Base-by-base conservation (phyloP, 2,888 invertebrate genomes). In the Chymomyza fuscimana region DNA sequence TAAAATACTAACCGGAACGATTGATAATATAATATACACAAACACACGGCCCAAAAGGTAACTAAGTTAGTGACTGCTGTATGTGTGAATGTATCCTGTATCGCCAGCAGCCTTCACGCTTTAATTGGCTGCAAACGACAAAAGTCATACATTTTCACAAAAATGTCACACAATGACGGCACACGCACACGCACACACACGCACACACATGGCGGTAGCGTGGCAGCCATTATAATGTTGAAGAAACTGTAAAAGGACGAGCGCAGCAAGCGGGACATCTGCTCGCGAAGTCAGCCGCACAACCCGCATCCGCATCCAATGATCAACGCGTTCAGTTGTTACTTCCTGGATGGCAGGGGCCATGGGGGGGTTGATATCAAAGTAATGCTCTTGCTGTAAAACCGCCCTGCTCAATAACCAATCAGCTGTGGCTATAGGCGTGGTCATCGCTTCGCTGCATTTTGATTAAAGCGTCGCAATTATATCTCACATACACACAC, bases 101-200 rank as follows among this genome's bases (percentile, higher is more conserved):
- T 86, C 74, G 82, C 64, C 82, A 76, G 85, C 89, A 91, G 91
- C 91, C 91, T 91, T 91, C 91, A 91, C 91, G 91, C 88, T 91
- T 90, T 90, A 89, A 91, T 91, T 86, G 87, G 85, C 82, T 83
- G 86, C 86, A 79, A 82, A 77, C 86, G 86, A 87, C 81, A 79
- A 81, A 88, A 89, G 86, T 85, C 86, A 87, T 80, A 80, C 81
- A 82, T 83, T 87, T 74, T 74, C 73, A 78, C 71, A 74, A 82
- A 76, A 82, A 76, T 84, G 84, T 84, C 82, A 85, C 78, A 79
- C 70, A 76, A 62, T 50, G 50, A 56, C 71, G 60, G 52, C 59
- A 46, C 29, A 65, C 68, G 51, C 56, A 72, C 50, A 60, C 59
- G 58, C 67, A 63, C 40, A 65, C 65, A 73, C 70, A 68, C 51